These are phyloP conservation scores for Seira sanloemensis DNA, from an alignment of 2,888 invertebrate genomes.

Conservation along the genomic window DNA sequence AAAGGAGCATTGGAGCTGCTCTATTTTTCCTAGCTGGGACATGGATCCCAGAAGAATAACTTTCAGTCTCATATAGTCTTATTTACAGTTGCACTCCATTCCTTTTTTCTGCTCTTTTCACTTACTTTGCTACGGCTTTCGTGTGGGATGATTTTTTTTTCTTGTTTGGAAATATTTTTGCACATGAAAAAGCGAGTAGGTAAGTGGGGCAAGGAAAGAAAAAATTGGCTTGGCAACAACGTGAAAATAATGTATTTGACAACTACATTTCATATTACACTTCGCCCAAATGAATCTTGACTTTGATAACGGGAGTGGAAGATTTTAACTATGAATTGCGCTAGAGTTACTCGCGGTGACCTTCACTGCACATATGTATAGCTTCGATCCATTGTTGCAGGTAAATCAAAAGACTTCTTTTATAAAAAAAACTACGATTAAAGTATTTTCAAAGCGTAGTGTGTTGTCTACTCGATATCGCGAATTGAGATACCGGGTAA, in stretches of 20 bases:
- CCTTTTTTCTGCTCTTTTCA: slow-evolving; percentile 4
- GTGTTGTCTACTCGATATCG: too few species aligned
- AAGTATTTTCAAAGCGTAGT: too few species aligned
- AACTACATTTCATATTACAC: not conserved
- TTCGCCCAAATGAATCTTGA: too few species aligned
- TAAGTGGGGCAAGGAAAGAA: not conserved
- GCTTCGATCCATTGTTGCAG: too few species aligned
- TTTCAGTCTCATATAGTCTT: slow-evolving; percentile 45
- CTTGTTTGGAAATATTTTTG: not conserved
- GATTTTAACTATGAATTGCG: too few species aligned
- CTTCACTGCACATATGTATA: too few species aligned
- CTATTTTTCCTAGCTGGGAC: slow-evolving; percentile 42
- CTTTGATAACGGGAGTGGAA: too few species aligned
- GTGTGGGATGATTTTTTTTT: not conserved
- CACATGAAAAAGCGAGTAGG: not conserved
- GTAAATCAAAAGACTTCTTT: too few species aligned
- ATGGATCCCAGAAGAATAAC: slow-evolving; percentile 55
- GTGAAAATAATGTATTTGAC: slow-evolving; percentile 3
- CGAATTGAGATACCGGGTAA: too few species aligned
- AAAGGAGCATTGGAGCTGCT: not conserved
- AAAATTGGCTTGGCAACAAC: not conserved
- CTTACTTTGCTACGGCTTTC: not conserved
- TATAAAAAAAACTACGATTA: too few species aligned
- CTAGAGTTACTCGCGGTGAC: too few species aligned
- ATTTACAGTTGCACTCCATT: slow-evolving; percentile 54